phyloP scores from a whole-genome alignment of 2,888 invertebrate genomes.

The Trissoscelio sp. region DNA sequence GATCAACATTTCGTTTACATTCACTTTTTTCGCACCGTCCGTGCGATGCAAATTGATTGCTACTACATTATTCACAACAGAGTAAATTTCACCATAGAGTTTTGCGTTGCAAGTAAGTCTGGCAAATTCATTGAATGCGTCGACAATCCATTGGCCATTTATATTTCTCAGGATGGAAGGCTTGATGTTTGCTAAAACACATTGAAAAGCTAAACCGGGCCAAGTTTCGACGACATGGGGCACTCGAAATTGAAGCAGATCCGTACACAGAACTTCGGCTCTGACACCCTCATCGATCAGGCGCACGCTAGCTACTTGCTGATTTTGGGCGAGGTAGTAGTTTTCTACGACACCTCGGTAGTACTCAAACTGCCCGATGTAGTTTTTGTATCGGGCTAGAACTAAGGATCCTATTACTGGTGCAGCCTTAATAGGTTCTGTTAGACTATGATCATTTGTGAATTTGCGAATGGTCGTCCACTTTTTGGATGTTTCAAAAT shows the following conservation, averaged over 20 bases:
- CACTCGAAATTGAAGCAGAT: conserved; percentile 76
- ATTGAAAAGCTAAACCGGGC: conserved; percentile 89
- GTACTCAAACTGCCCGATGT: conserved; percentile 71
- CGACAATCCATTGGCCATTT: conserved; percentile 86
- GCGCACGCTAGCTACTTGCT: conserved; percentile 85
- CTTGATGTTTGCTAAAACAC: conserved; percentile 88
- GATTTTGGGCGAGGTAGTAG: conserved; percentile 68
- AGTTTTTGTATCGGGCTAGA: conserved; percentile 84
- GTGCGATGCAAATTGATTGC: conserved; percentile 86
- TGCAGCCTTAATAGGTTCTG: conserved; percentile 69
- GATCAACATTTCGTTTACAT: conserved; percentile 88
- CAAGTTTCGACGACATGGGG: conserved; percentile 63
- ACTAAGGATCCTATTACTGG: conserved; percentile 84
- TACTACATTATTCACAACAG: conserved; percentile 90
- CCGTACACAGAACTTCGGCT: conserved; percentile 84
- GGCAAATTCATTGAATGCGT: conserved; percentile 84
- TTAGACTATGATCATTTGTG: conserved; percentile 81
- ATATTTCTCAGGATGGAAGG: conserved; percentile 87
- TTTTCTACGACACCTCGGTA: conserved; percentile 75
- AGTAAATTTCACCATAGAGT: conserved; percentile 86
- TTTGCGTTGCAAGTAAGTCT: conserved; percentile 77
- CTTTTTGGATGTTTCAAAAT: conserved; percentile 82
- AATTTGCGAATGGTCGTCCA: conserved; percentile 80
- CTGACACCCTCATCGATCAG: conserved; percentile 92
- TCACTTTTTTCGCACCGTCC: conserved; percentile 74